phyloP scores from a whole-genome alignment of 1,140 invertebrate species.

The Penaeus vannamei region DNA sequence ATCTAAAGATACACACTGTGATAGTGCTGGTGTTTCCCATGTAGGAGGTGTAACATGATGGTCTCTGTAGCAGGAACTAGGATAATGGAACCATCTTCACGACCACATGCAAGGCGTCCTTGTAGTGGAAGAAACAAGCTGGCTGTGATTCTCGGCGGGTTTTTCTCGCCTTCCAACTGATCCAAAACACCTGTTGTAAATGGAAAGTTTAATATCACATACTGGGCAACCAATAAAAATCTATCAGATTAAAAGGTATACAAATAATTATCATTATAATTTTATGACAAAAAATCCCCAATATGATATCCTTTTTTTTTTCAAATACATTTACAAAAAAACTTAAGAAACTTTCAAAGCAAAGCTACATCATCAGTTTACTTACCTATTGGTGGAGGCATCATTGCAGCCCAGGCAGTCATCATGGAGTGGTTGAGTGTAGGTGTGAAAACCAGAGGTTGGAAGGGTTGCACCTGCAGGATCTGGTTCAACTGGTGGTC shows the following conservation, averaged over 20 bases:
- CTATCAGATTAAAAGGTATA: neutral
- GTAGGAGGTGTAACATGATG: slow-evolving; percentile 92
- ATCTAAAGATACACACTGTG: slow-evolving; percentile 77
- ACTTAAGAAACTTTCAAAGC: no score
- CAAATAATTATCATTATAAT: no score
- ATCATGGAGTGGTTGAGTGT: slow-evolving; percentile 52
- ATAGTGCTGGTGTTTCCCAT: slow-evolving; percentile 90
- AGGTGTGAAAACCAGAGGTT: slow-evolving; percentile 44
- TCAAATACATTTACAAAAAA: no score
- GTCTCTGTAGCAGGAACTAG: slow-evolving; percentile 97
- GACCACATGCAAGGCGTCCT: slow-evolving; percentile 92
- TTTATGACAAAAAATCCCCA: no score
- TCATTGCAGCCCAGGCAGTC: slow-evolving; percentile 61
- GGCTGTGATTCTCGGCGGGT: slow-evolving; percentile 85
- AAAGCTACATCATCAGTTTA: no score
- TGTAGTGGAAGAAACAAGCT: slow-evolving; percentile 94
- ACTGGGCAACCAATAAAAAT: neutral
- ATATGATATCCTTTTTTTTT: no score
- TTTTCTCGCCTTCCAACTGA: slow-evolving; percentile 69
- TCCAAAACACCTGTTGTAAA: slow-evolving; percentile 68
- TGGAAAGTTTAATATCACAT: neutral
- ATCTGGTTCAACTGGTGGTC: slow-evolving; percentile 78
- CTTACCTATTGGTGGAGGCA: slow-evolving; percentile 62
- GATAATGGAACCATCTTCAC: slow-evolving; percentile 97
- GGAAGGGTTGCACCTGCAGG: slow-evolving; percentile 73